These are phyloP conservation scores for Saccostrea echinata DNA, from an alignment of 1,140 invertebrate species.

Conservation along the genomic window DNA sequence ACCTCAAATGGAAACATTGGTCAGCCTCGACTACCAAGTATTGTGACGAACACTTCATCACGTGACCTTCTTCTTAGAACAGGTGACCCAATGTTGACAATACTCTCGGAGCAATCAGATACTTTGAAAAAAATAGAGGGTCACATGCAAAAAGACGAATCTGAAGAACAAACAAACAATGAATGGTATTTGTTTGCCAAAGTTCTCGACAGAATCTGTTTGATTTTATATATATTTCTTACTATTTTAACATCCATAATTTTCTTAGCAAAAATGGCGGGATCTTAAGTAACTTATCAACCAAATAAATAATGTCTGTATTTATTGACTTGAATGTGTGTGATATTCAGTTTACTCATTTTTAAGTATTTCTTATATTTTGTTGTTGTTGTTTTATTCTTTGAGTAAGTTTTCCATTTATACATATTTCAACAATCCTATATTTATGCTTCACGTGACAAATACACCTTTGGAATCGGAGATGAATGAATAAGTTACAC, in stretches of 20 bases:
- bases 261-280: slow-evolving; percentile 49
- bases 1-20: background rate
- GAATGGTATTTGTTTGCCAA: slow-evolving; percentile 54
- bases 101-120: slow-evolving; percentile 41
- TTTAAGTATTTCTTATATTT: no score
- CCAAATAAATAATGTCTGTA: no score
- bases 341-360: no score
- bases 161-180: background rate
- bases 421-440: no score
- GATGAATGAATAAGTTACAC: no score
- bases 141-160: slow-evolving; percentile 40
- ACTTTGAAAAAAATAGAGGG: slow-evolving; percentile 37
- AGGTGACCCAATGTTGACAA: slow-evolving; percentile 30
- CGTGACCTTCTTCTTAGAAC: slow-evolving; percentile 36
- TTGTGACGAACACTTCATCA: slow-evolving; percentile 36
- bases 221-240: slow-evolving; percentile 47
- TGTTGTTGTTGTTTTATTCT: no score
- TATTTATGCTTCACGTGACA: no score
- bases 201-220: slow-evolving; percentile 52
- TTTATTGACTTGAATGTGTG: no score
- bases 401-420: no score
- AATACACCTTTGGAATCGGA: no score
- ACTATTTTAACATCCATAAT: slow-evolving; percentile 44
- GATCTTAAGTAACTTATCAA: background rate
- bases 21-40: background rate